Evolutionary conservation across 2,888 invertebrate species (phyloP), one percentile per base, ranked within the genome.

Genomic region (Lathronympha strigana): DNA sequence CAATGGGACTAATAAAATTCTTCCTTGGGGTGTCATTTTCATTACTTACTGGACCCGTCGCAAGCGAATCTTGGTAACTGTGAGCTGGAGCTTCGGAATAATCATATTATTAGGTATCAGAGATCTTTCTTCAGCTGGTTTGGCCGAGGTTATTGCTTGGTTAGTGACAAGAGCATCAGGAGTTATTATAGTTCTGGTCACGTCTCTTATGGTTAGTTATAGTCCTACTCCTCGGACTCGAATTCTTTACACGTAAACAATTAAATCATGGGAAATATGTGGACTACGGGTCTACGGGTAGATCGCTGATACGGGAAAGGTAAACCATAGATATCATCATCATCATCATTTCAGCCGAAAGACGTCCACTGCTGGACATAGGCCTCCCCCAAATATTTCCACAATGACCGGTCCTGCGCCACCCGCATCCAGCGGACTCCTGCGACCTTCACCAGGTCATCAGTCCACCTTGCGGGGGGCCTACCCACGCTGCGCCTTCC

Each of bases 181-280:
- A 31, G 51, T 51, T 36, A 45, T 36, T 49, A 9, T 36, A 31
- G 36, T 53, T 55, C 66, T 47, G 66, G 47, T 66, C 66, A 66
- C 66, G 66, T 66, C 5, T 38, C 25, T 36, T 38, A 61, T 54
- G 60, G 66, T 33, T 33, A 54, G 53, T 60, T 49, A 57, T 57
- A 28, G 38, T 47, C 53, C 31, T 54, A 23, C 21, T 51, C n/a
- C 2, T 5, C 9, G 4, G 3, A 43, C 36, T 25, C 13, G 11
- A 21, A 66, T 66, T 54, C 66, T 38, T 53, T 28, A 31, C 66
- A 66, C 53, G 66, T 66, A 61, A 66, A 60, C 54, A 61, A 66
- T 66, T 61, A 66, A 51, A 51, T 53, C 64, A 51, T 51, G 45
- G 51, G 58, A 31, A 63, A 58, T 51, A 53, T 54, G 47, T 45